Percentiles rank a stretch among this genome's conserved stretches.
Conservation (phyloP, 2,888 invertebrate species). For the Villa cingulata region DNA sequence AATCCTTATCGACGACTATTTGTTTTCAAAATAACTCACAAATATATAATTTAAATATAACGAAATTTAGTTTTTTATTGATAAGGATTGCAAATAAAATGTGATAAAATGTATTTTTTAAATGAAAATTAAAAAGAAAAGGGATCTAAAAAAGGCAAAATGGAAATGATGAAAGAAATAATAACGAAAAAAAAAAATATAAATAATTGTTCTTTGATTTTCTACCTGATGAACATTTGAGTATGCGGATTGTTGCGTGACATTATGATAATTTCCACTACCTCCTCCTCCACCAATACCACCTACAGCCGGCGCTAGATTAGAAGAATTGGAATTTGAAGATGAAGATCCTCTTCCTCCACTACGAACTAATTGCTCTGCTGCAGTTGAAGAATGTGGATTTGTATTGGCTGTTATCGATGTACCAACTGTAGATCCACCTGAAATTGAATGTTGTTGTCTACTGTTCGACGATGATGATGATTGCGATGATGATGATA, state of each 20-base stretch:
- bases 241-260: constrained; percentile 23
- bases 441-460: constrained; percentile 7
- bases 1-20: background rate
- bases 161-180: constrained; percentile 7
- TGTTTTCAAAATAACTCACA: no score
- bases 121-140: background rate
- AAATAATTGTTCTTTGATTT: constrained; percentile 1
- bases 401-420: background rate
- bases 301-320: constrained; percentile 3
- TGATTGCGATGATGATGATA: constrained; percentile 7
- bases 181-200: constrained; percentile 1
- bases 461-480: constrained; percentile 12
- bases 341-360: constrained; percentile 3
- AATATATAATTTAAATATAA: background rate
- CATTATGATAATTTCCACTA: constrained; percentile 16
- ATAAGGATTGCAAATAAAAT: no score
- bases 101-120: no score
- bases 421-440: background rate
- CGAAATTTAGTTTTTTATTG: no score
- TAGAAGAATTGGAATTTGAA: constrained; percentile 4
- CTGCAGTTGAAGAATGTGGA: constrained; percentile 2
- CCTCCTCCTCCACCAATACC: constrained; percentile 21
- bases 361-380: constrained; percentile 3
- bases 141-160: background rate
- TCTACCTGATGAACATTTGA: constrained; percentile 30